These are phyloP conservation scores for Coleophora flavipennella DNA, from an alignment of 2,888 invertebrate genomes.

Conservation along the genomic window DNA sequence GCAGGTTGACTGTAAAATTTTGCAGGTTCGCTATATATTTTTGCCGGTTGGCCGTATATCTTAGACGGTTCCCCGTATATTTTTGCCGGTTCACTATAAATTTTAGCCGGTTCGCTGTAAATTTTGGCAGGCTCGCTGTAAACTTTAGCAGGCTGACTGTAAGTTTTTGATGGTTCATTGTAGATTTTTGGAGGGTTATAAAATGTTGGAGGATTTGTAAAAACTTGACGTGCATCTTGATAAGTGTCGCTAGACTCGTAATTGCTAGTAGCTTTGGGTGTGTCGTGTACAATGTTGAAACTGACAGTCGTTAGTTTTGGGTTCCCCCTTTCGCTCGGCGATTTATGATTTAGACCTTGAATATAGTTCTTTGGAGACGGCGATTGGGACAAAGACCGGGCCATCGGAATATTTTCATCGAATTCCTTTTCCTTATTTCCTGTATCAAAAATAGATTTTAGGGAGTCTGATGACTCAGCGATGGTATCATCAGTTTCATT, in stretches of 20 bases:
- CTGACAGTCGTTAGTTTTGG: slow-evolving; percentile 52
- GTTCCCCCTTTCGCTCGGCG: slow-evolving; percentile 29
- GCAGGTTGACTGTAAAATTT: slow-evolving; percentile 74
- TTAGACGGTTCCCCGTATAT: slow-evolving; percentile 71
- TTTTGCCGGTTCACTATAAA: slow-evolving; percentile 72
- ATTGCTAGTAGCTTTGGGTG: slow-evolving; percentile 27
- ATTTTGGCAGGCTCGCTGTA: slow-evolving; percentile 66
- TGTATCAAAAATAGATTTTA: slow-evolving; percentile 30
- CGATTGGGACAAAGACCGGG: slow-evolving; percentile 33
- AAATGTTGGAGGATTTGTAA: slow-evolving; percentile 26
- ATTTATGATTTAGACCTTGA: slow-evolving; percentile 32
- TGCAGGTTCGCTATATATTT: slow-evolving; percentile 68
- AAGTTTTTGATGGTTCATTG: slow-evolving; percentile 42
- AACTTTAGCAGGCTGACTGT: slow-evolving; percentile 47
- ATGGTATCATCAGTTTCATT: slow-evolving; percentile 39
- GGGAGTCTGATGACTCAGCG: slow-evolving; percentile 40
- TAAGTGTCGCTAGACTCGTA: slow-evolving; percentile 29
- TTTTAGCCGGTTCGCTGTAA: slow-evolving; percentile 66
- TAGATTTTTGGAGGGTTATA: slow-evolving; percentile 49
- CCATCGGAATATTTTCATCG: slow-evolving; percentile 33
- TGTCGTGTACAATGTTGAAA: slow-evolving; percentile 54
- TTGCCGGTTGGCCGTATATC: slow-evolving; percentile 72
- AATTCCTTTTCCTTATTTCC: slow-evolving; percentile 23
- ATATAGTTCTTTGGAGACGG: slow-evolving; percentile 39
- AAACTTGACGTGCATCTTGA: slow-evolving; percentile 19